Evolutionary conservation across 2,113 vertebrate species (phyloP), one percentile per base, ranked within the genome.

Genomic region (Drymodes brunneopygia): DNA sequence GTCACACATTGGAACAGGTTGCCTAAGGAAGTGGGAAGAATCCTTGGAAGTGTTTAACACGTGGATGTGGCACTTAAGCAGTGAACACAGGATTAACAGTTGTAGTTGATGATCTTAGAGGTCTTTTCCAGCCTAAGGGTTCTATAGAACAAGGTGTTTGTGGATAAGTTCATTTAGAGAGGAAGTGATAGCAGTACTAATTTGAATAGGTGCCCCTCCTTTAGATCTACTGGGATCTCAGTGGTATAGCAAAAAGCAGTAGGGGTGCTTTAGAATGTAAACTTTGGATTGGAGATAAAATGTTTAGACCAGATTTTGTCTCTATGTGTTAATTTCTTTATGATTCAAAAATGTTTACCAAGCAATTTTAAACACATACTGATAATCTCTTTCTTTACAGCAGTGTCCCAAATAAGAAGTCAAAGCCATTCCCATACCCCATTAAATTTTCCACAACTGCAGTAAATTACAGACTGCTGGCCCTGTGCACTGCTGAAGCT

Each of bases 311-410:
- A 81, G 48, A 60, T 81, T 84, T 88, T 83, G 71, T 88, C 67
- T 96, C 47, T 10, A 38, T 35, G 47, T 86, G 44, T 92, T 97
- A 83, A 81, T 96, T 93, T 96, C 60, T 84, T 73, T 44, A 50
- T 50, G n/a, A 64, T 33, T 57, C 83, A 40, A 78, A 67, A 88
- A 58, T 73, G 56, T 42, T 88, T 94, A 51, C 13, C 11, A 33
- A 53, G 53, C 33, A 50, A 10, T 88, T 82, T 82, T 71, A 64
- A 92, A 44, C 33, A 47, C 21, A 15, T 51, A n/a, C 27, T 21
- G 45, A 33, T 58, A 81, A 53, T 67, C 31, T 60, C 7, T 92
- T 90, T 88, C 74, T 88, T 86, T 23, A 77, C 67, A 88, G 64
- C 47, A 73, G 20, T 77, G 47, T 47, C 42, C 10, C 35, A 66